Base-by-base conservation (phyloP, 2,888 invertebrate species). In the Melieria picta region DNA sequence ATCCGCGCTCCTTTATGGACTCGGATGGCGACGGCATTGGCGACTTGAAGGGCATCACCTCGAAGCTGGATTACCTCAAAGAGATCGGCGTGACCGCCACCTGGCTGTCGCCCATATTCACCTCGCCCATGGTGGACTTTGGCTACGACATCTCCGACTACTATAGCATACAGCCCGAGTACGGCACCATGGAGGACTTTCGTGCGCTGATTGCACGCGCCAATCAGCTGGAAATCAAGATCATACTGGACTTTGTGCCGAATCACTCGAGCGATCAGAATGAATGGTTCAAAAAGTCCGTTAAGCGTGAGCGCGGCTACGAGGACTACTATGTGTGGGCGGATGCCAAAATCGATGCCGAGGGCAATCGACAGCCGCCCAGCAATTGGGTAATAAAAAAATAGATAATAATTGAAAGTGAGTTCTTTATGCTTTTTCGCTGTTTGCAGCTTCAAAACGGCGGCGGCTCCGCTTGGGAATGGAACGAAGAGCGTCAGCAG, bases 1-100 rank as follows among this genome's bases (percentile, higher is more conserved):
- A 93, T 80, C 91, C 93, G 0, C 89, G 92, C 77, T 92, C 94
- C 1, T 95, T 93, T 87, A 89, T 90, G 83, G 95, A 96, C 83
- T 90, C 91, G 42, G 86, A 93, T 81, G 91, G 91, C 1, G 92
- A 94, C 85, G 94, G 94, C 4, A 87, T 92, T 55, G 90, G 90
- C 30, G 90, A 90, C 79, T 77, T 90, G 10, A 89, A 89, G 75
- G 90, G 90, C 87, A 84, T 91, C 55, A 87, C 88, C 4, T 87
- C 88, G 11, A 89, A 88, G 67, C 74, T 89, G 3, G 87, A 89
- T 30, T 89, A 91, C 60, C 79, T 92, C 7, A 82, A 82, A 3
- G 88, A 89, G 47, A 80, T 90, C 30, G 90, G 90, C 0, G 87
- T 90, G 0, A 87, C 86, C 0, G 89, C 89, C 0, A 79, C 92